These are phyloP conservation scores for Thryonomys swinderianus DNA, from an alignment of 2,113 vertebrate genomes.

Conservation along the genomic window DNA sequence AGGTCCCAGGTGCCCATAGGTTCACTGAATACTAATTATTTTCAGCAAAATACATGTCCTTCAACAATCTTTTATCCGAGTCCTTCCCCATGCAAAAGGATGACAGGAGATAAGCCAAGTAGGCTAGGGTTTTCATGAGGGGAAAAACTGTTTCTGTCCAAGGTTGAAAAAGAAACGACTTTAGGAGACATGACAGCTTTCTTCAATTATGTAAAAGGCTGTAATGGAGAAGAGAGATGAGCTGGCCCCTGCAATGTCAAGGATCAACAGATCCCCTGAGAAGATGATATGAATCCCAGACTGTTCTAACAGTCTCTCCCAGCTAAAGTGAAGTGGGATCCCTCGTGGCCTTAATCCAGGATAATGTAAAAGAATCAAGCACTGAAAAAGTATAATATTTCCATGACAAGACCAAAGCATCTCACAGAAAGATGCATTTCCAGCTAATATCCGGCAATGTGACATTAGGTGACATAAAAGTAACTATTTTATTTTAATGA, in stretches of 20 bases:
- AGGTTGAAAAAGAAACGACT: neutral
- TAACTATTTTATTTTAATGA: neutral
- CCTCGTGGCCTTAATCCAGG: neutral
- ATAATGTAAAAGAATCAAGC: neutral
- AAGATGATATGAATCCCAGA: accelerated
- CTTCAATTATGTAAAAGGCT: constrained; percentile 20
- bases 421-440: neutral
- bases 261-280: neutral
- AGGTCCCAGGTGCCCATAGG: neutral
- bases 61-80: neutral
- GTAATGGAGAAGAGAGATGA: neutral
- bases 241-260: neutral
- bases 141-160: neutral
- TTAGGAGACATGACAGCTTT: neutral
- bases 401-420: neutral
- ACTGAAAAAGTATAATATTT: neutral
- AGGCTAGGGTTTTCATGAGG: neutral
- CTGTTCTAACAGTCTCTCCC: neutral
- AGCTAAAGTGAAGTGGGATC: neutral
- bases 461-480: neutral
- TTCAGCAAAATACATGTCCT: neutral
- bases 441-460: neutral
- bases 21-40: neutral
- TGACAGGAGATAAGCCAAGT: neutral
- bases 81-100: neutral